A percentile compares a stretch with the other conserved stretches of the same genome.
phyloP scores from a whole-genome alignment of 2,888 invertebrate genomes.

The Euclidia mi region DNA sequence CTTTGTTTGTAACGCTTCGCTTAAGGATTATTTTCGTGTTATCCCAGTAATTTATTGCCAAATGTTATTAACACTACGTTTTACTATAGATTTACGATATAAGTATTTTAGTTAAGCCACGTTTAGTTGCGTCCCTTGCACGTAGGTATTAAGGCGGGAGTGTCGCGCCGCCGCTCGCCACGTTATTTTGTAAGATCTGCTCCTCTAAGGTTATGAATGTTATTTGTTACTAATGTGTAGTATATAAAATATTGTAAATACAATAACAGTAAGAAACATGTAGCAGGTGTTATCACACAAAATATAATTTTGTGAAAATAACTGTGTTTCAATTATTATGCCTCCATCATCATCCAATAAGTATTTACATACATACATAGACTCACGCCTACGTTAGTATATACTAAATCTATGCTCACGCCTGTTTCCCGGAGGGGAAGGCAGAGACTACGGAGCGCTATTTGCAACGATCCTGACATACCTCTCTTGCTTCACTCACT shows the following conservation, averaged over 20 bases:
- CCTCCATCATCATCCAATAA: no score
- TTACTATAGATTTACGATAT: slow-evolving; percentile 61
- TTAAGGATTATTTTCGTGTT: slow-evolving; percentile 84
- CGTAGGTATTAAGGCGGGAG: slow-evolving; percentile 39
- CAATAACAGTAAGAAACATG: slow-evolving; percentile 86
- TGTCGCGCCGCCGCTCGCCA: slow-evolving; percentile 50
- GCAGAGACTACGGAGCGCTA: no score
- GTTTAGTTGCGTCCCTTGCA: slow-evolving; percentile 59
- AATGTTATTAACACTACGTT: slow-evolving; percentile 87
- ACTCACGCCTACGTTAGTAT: no score
- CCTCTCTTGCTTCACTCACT: no score
- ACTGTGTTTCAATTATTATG: slow-evolving; percentile 59
- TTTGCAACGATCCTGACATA: no score
- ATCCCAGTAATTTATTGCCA: slow-evolving; percentile 89
- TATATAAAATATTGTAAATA: slow-evolving; percentile 89
- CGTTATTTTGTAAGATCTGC: slow-evolving; percentile 86
- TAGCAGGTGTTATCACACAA: slow-evolving; percentile 91
- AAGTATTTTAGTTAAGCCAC: slow-evolving; percentile 74
- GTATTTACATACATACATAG: no score
- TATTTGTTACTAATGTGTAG: slow-evolving; percentile 90
- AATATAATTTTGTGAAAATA: slow-evolving; percentile 90
- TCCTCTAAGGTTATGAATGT: slow-evolving; percentile 89
- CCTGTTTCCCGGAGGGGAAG: no score
- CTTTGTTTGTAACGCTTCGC: slow-evolving; percentile 76
- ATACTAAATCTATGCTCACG: no score